phyloP scores from a whole-genome alignment of 2,113 vertebrate genomes.

The Syngnathus floridae region DNA sequence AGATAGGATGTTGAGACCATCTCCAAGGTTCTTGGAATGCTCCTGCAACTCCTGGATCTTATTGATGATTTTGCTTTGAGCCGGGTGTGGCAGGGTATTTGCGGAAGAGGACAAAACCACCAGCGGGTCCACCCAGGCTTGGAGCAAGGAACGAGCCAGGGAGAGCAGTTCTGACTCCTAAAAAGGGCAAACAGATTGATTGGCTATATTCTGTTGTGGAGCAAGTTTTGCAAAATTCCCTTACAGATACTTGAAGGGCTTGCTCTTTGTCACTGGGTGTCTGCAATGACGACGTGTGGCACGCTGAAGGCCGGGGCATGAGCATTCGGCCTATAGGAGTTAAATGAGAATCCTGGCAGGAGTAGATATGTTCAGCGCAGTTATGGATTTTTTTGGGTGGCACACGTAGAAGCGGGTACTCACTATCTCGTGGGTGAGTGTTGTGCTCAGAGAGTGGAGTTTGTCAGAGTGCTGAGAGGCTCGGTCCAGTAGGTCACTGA shows the following conservation, averaged over 20 bases:
- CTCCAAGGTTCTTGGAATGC: conserved; percentile 61
- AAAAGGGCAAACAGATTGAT: not conserved
- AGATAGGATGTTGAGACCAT: conserved; percentile 63
- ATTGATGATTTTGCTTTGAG: conserved; percentile 56
- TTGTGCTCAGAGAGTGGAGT: conserved; percentile 69
- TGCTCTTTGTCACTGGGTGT: conserved; percentile 73
- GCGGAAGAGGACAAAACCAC: conserved; percentile 53
- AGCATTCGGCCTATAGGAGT: conserved; percentile 49
- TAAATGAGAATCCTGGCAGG: conserved; percentile 63
- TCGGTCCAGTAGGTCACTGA: conserved; percentile 67
- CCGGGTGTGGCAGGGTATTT: conserved; percentile 56
- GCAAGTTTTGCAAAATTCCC: conserved; percentile 8
- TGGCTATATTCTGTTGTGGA: too few species aligned
- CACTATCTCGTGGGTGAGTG: conserved; percentile 66
- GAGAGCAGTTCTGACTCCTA: conserved; percentile 68
- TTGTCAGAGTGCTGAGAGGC: conserved; percentile 70
- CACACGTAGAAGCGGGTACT: conserved; percentile 17
- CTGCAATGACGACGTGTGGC: conserved; percentile 72
- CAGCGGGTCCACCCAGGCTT: conserved; percentile 69
- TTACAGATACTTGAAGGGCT: conserved; percentile 65
- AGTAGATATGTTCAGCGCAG: not conserved
- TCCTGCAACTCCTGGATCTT: conserved; percentile 68
- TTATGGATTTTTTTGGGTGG: not conserved
- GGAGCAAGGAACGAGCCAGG: conserved; percentile 68
- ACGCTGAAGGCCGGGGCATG: conserved; percentile 64